These are phyloP conservation scores for Dendropsophus ebraccatus DNA, from an alignment of 2,113 vertebrate genomes.

Conservation along the genomic window DNA sequence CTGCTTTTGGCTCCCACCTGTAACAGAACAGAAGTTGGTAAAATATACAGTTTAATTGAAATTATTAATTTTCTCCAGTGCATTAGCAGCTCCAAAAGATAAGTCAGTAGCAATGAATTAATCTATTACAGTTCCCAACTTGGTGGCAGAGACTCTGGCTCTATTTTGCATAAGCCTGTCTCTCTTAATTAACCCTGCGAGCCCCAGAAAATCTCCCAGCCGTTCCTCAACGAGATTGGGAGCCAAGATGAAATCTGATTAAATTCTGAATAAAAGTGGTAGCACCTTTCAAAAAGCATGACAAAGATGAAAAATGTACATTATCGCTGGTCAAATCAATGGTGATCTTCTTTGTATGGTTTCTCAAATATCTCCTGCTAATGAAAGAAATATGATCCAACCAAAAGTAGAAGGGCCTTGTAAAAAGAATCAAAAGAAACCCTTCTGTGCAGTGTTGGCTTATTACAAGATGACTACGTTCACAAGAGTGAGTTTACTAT, in stretches of 20 bases:
- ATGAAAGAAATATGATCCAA: background rate
- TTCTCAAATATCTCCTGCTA: background rate
- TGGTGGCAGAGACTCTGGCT: constrained; percentile 62
- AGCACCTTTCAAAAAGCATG: background rate
- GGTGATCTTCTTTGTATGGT: background rate
- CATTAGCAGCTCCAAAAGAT: constrained; percentile 21
- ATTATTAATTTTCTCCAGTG: constrained; percentile 50
- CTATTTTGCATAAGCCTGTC: constrained; percentile 49
- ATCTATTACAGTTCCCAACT: constrained; percentile 65
- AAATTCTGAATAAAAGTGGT: constrained; percentile 53
- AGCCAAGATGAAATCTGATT: constrained; percentile 53
- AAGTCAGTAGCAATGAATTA: constrained; percentile 65
- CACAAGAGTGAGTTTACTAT: background rate
- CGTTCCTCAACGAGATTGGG: background rate
- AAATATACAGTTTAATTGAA: constrained; percentile 44
- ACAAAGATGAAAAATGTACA: constrained; percentile 13
- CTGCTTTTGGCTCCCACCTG: constrained; percentile 54
- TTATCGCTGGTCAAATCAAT: background rate
- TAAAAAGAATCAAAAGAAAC: background rate
- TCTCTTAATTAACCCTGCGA: constrained; percentile 61
- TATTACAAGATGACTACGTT: background rate
- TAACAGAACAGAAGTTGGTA: constrained; percentile 40
- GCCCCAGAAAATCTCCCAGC: constrained; percentile 36
- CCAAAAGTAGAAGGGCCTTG: background rate
- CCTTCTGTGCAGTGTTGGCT: background rate